These are phyloP conservation scores for Apogon talboti DNA, from an alignment of 2,797 vertebrate genomes.

Conservation along the genomic window DNA sequence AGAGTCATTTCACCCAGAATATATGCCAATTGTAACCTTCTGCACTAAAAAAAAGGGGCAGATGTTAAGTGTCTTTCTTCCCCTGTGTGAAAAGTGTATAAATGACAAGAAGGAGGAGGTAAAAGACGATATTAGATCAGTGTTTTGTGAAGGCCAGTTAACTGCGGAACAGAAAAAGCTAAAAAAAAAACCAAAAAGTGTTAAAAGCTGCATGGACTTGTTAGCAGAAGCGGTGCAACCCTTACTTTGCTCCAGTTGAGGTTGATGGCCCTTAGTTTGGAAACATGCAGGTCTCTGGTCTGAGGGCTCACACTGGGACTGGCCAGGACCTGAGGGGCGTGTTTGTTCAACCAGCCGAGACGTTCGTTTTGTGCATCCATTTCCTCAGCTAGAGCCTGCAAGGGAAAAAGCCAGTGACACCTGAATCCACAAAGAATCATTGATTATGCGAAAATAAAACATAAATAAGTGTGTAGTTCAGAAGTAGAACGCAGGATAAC, in stretches of 20 bases:
- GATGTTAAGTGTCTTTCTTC: too few species aligned
- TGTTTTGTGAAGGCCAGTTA: too few species aligned
- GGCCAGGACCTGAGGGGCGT: conserved; percentile 86
- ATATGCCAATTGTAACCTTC: too few species aligned
- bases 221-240: too few species aligned
- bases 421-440: conserved; percentile 18
- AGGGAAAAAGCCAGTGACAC: conserved; percentile 3
- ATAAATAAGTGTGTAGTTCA: conserved; percentile 7
- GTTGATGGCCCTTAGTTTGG: conserved; percentile 87
- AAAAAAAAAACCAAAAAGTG: not conserved
- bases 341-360: conserved; percentile 91
- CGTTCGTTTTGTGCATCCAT: conserved; percentile 88
- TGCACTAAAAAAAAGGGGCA: too few species aligned
- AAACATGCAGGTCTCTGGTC: conserved; percentile 86
- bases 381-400: conserved; percentile 86
- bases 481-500: conserved; percentile 4
- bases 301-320: conserved; percentile 82
- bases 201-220: not conserved
- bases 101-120: too few species aligned
- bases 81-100: too few species aligned
- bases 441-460: not conserved
- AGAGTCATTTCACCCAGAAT: too few species aligned
- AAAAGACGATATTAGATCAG: too few species aligned
- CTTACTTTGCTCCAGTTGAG: conserved; percentile 91
- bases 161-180: too few species aligned